These are phyloP conservation scores for Uloborus plumipes DNA, from an alignment of 2,888 invertebrate species.

Conservation along the genomic window DNA sequence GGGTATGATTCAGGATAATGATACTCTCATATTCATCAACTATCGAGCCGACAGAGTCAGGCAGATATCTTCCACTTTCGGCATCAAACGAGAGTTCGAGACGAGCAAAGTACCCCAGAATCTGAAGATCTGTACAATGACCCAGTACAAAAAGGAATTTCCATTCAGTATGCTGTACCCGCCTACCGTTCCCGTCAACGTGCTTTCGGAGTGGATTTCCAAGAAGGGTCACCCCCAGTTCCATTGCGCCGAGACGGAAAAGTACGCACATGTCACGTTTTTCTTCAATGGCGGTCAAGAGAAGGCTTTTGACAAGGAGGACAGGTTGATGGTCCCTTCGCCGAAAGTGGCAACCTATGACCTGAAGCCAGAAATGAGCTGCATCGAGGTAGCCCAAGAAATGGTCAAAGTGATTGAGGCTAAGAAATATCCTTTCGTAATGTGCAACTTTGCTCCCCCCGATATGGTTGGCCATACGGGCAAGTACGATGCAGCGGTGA, in stretches of 20 bases:
- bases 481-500: slow-evolving; percentile 71
- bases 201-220: slow-evolving; percentile 72
- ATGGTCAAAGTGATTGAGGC: slow-evolving; percentile 70
- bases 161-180: slow-evolving; percentile 72
- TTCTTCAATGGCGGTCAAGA: slow-evolving; percentile 74
- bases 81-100: slow-evolving; percentile 69
- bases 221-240: slow-evolving; percentile 70
- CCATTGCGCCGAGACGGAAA: slow-evolving; percentile 73
- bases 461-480: slow-evolving; percentile 74
- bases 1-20: slow-evolving; percentile 70
- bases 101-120: slow-evolving; percentile 68
- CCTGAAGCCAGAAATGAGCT: slow-evolving; percentile 72
- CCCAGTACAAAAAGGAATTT: slow-evolving; percentile 73
- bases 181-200: slow-evolving; percentile 72
- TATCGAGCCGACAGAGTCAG: slow-evolving; percentile 73
- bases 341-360: slow-evolving; percentile 73
- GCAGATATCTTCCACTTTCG: slow-evolving; percentile 71
- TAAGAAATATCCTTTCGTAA: slow-evolving; percentile 72
- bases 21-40: slow-evolving; percentile 73
- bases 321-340: slow-evolving; percentile 72
- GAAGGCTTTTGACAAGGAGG: slow-evolving; percentile 71
- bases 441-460: slow-evolving; percentile 74
- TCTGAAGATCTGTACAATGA: slow-evolving; percentile 70
- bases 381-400: slow-evolving; percentile 71
- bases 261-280: slow-evolving; percentile 74